These are phyloP conservation scores for Erebia ligea DNA, from an alignment of 2,888 invertebrate species.

Conservation along the genomic window DNA sequence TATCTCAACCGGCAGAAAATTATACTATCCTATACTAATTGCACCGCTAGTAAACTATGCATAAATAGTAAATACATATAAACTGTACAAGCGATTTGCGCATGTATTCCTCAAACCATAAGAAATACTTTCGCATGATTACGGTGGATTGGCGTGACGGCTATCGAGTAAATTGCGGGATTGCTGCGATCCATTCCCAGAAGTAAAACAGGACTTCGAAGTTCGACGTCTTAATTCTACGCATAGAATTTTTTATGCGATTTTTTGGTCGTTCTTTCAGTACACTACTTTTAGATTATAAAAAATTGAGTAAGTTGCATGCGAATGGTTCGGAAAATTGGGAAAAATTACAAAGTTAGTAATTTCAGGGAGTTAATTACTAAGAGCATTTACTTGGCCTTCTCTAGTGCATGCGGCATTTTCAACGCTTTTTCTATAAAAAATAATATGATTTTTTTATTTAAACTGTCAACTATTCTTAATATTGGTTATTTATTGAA, in stretches of 20 bases:
- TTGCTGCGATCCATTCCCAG: slow-evolving; percentile 63
- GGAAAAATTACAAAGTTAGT: too few species aligned
- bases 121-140: slow-evolving; percentile 8
- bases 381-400: too few species aligned
- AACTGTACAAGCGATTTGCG: not conserved
- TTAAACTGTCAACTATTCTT: too few species aligned
- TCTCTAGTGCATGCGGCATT: too few species aligned
- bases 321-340: too few species aligned
- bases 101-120: not conserved
- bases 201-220: slow-evolving; percentile 42
- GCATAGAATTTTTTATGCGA: not conserved
- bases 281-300: too few species aligned
- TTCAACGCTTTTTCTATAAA: too few species aligned
- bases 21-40: slow-evolving; percentile 22
- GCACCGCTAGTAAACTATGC: slow-evolving; percentile 6
- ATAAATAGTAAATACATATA: not conserved
- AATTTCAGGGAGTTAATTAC: too few species aligned
- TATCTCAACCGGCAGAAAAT: slow-evolving; percentile 22
- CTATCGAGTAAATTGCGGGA: slow-evolving; percentile 48
- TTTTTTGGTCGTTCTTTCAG: too few species aligned
- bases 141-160: slow-evolving; percentile 28
- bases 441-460: too few species aligned
- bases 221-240: slow-evolving; percentile 12
- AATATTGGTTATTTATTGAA: too few species aligned
- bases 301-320: too few species aligned